phyloP scores from a whole-genome alignment of 2,888 invertebrate species.

The Pollenia griseotomentosa region DNA sequence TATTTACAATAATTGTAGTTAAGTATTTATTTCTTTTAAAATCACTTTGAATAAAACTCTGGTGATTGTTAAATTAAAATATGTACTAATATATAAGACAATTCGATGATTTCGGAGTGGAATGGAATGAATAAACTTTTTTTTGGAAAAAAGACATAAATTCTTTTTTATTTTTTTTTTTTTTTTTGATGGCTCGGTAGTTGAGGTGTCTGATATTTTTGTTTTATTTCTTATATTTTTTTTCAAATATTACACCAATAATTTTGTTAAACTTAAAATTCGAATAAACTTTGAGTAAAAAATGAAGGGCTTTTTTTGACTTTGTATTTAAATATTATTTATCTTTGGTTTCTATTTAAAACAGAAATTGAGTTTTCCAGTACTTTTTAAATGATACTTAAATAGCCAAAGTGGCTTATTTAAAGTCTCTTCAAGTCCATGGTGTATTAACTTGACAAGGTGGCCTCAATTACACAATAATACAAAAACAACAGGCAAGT shows the following conservation, averaged over 20 bases:
- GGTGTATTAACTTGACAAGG: too few relatives aligned
- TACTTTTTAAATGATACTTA: too few relatives aligned
- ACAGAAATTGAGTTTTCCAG: too few relatives aligned
- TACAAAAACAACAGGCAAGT: too few relatives aligned
- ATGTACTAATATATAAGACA: constrained; percentile 51
- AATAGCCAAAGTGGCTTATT: too few relatives aligned
- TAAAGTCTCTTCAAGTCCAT: too few relatives aligned
- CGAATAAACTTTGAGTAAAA: neutral
- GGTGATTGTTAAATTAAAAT: constrained; percentile 32
- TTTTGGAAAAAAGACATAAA: constrained; percentile 46
- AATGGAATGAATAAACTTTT: constrained; percentile 61
- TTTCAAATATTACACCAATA: constrained; percentile 12
- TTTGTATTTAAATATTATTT: too few relatives aligned
- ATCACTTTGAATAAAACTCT: constrained; percentile 44
- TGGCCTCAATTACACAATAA: too few relatives aligned
- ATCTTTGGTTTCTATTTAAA: too few relatives aligned
- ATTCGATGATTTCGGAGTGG: constrained; percentile 69
- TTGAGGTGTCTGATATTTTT: constrained; percentile 50
- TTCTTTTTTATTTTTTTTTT: constrained; percentile 34
- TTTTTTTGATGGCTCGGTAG: constrained; percentile 68
- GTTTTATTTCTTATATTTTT: constrained; percentile 2
- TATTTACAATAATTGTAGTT: constrained; percentile 54
- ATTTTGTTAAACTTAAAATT: constrained; percentile 37
- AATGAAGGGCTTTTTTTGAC: too few relatives aligned
- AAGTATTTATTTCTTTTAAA: constrained; percentile 32